Base-by-base conservation (phyloP, 2,797 vertebrate species). In the Choloepus didactylus region DNA sequence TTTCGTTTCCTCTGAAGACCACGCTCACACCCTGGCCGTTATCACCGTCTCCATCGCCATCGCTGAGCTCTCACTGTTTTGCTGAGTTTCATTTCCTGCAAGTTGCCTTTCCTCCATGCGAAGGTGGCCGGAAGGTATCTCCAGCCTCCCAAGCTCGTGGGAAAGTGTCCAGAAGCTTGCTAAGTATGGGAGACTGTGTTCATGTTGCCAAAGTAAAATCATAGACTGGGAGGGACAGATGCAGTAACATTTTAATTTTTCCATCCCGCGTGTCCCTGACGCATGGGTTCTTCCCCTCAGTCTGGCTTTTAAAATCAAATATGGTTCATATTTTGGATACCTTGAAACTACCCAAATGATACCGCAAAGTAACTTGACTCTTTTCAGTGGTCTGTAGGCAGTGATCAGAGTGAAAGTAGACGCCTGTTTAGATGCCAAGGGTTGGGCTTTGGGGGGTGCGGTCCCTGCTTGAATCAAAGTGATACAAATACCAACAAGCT, bases 1-100 rank as follows among this genome's bases (percentile, higher is more conserved):
- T 77, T 98, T 95, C 51, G 64, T 92, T 98, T 98, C 95, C 95
- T 97, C 49, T 60, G 44, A 44, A 96, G 92, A 95, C 97, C 80
- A 35, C 76, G 35, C 29, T 94, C 73, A 79, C 95, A 96, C 91
- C 75, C 72, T 87, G 46, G 0, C 93, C 64, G 94, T 97, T 97
- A 95, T 95, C 79, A 44, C 23, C 2, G 87, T 96, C 96, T 97
- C 80, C 84, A 44, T 70, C 5, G 18, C 96, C 84, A 60, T 89
- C 94, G 90, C 69, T 79, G 29, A 89, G 60, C 69, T 94, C 54
- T 87, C 60, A 1, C 31, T 64, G 62, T 89, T 96, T 66, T 87
- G 73, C 90, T 94, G 92, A 25, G 87, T 94, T 97, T 96, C 93
- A 54, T 96, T 97, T 31, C 49, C 97, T 96, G 87, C 97, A 89